A percentile compares a stretch with the other conserved stretches of the same genome.
Evolutionary conservation across 2,888 invertebrate species (phyloP).

Genomic region (Volucella inanis): DNA sequence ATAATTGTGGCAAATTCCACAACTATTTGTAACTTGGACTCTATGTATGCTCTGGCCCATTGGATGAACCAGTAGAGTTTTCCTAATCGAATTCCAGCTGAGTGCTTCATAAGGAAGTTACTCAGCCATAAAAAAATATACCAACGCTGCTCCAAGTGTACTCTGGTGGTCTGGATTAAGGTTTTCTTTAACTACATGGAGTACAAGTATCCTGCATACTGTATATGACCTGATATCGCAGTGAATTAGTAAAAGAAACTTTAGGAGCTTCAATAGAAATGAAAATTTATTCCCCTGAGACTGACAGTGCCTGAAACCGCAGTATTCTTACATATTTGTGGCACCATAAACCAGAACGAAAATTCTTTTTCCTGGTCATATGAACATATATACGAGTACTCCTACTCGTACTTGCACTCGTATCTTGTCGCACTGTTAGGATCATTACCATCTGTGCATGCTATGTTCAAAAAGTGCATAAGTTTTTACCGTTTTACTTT

Average conservation of each 20-base stretch:
- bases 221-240: slow-evolving; percentile 3
- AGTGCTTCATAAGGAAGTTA: slow-evolving; percentile 10
- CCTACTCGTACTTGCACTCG: not conserved
- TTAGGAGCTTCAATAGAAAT: slow-evolving; percentile 35
- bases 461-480: slow-evolving; percentile 31
- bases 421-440: slow-evolving; percentile 1
- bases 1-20: slow-evolving; percentile 53
- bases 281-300: slow-evolving; percentile 24
- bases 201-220: too few relatives aligned
- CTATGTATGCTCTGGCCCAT: slow-evolving; percentile 9
- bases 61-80: slow-evolving; percentile 13
- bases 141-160: too few relatives aligned
- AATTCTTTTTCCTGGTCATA: too few relatives aligned
- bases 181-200: too few relatives aligned
- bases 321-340: slow-evolving; percentile 9
- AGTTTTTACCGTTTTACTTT: not conserved
- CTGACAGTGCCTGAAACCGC: not conserved
- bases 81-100: slow-evolving; percentile 36
- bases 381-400: too few relatives aligned
- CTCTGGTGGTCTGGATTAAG: too few relatives aligned
- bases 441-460: slow-evolving; percentile 12
- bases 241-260: slow-evolving; percentile 28
- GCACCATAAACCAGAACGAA: too few relatives aligned
- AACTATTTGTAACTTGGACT: slow-evolving; percentile 28
- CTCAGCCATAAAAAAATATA: not conserved